phyloP scores from a whole-genome alignment of 2,113 vertebrate species.

The Thunnus thynnus region DNA sequence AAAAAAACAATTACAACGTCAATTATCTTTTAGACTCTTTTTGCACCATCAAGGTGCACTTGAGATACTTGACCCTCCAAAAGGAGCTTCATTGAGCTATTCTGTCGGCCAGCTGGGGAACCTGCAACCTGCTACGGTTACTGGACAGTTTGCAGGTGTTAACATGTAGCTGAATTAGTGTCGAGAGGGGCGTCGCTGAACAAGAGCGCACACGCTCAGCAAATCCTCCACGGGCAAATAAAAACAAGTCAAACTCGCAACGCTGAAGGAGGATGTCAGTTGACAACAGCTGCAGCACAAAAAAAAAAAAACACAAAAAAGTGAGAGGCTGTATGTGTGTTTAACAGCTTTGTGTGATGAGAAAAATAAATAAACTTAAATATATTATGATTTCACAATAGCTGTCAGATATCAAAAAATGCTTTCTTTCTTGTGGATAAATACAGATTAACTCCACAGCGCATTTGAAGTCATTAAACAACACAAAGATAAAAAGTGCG shows the following conservation, averaged over 20 bases:
- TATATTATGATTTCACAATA: no score
- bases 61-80: neutral
- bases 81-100: neutral
- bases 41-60: neutral
- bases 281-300: neutral
- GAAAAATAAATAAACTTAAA: neutral
- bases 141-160: conserved; percentile 17
- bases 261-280: neutral
- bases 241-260: neutral
- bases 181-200: conserved; percentile 20
- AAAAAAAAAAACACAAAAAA: neutral
- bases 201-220: conserved; percentile 30
- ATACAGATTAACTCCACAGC: no score
- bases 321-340: neutral
- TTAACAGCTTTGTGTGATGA: neutral
- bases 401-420: no score
- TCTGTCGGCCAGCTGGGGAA: conserved; percentile 1
- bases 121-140: neutral
- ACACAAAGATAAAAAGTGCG: neutral
- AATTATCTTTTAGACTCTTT: neutral
- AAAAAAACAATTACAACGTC: no score
- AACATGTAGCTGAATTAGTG: conserved; percentile 6
- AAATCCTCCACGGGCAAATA: conserved; percentile 16
- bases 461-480: neutral
- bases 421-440: no score